Evolutionary conservation across 2,888 invertebrate species (phyloP).

Genomic region (Anticlea derivata): DNA sequence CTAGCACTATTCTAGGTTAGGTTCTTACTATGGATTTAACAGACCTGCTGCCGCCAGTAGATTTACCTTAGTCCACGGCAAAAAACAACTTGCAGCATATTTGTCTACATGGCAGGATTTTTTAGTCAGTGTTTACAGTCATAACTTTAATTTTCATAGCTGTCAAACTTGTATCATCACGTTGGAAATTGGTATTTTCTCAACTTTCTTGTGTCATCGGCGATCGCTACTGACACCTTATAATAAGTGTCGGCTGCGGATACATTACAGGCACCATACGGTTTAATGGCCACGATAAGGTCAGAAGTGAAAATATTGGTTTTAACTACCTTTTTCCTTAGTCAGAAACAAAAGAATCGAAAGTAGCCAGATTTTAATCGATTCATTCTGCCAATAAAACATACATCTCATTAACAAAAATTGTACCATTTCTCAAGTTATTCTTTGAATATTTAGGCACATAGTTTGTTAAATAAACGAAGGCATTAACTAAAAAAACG

Average conservation of each 20-base stretch:
- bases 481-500: too few species aligned
- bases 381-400: conserved; percentile 13
- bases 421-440: too few species aligned
- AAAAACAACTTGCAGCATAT: too few species aligned
- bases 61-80: too few species aligned
- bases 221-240: conserved; percentile 16
- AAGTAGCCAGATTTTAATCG: conserved; percentile 24
- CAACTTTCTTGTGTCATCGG: conserved; percentile 28
- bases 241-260: conserved; percentile 31
- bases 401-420: too few species aligned
- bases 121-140: too few species aligned
- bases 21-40: too few species aligned
- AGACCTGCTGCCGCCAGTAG: too few species aligned
- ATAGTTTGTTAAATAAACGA: too few species aligned
- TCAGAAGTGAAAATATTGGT: conserved; percentile 34
- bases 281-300: conserved; percentile 35
- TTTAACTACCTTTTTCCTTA: conserved; percentile 9
- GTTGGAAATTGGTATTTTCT: conserved; percentile 21
- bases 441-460: too few species aligned
- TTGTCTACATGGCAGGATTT: too few species aligned
- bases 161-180: conserved; percentile 15
- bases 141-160: conserved; percentile 3
- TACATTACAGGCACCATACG: conserved; percentile 31
- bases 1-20: too few species aligned
- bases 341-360: conserved; percentile 33